Evolutionary conservation across 2,797 vertebrate genomes (phyloP), one percentile per base, ranked within the genome.

Genomic region (Cottoperca gobio): DNA sequence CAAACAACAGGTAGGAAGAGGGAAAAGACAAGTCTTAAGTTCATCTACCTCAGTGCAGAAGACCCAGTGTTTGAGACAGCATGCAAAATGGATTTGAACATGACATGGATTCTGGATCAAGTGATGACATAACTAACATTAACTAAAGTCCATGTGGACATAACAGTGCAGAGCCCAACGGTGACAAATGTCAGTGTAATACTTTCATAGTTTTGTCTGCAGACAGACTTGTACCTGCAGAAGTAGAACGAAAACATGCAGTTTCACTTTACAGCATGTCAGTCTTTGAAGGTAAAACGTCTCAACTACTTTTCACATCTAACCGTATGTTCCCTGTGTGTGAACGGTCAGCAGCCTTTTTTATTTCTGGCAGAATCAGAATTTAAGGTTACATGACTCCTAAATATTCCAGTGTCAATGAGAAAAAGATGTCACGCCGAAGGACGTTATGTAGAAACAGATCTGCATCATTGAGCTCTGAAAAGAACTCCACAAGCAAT

Each of bases 361-460:
- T 39, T 14, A 59, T 43, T 63, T 76, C 81, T 74, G 76, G 86
- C 84, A 76, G 88, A 46, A 73, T 85, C 63, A 57, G 48, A 81
- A 73, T 70, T 79, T 53, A 73, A 45, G 73, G 73, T 78, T 76
- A 80, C 65, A 78, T 19, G 42, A 85, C 71, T 73, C 62, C 67
- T 11, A 76, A 85, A 85, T 89, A 82, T 91, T 93, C 93, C 93
- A 93, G 92, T 94, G 93, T 93, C 73, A 78, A 73, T 66, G 73
- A 91, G 78, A 75, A 73, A 66, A 78, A 83, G 72, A 75, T 61
- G 75, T 67, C 81, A 71, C 42, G 74, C 67, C 42, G 31, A 57
- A 79, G 73, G 79, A 89, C 59, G 48, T 4, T 5, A 39, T 48
- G 73, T 60, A 67, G 58, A 75, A 73, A 76, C 73, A 71, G 40